Evolutionary conservation across 2,113 vertebrate genomes (phyloP), one percentile per base, ranked within the genome.

Genomic region (Deroptyus accipitrinus): DNA sequence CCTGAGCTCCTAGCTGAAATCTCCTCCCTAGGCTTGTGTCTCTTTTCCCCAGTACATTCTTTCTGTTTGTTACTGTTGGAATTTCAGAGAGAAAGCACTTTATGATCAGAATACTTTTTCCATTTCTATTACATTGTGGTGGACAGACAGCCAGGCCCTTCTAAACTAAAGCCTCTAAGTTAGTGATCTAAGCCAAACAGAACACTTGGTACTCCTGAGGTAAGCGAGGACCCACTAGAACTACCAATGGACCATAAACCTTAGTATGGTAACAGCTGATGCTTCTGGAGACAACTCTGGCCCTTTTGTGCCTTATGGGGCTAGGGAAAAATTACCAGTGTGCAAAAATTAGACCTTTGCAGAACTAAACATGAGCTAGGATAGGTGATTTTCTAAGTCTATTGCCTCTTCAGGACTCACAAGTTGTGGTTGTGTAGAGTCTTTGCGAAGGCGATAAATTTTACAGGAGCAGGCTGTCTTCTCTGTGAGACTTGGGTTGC

Each of bases 1-100:
- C 17, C 10, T 0, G 0, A 49, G 10, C 7, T 4, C 10, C 31
- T 49, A 23, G 22, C 31, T 85, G 42, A 80, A 80, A 66, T 80
- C 35, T 46, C 80, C 22, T 86, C 49, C 19, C 37, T 66, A 82
- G 62, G 19, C 35, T 33, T 81, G 42, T 61, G 30, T 15, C 44
- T 83, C 46, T 61, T 95, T 73, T 54, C 19, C 7, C 4, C 35
- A 23, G 17, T 41, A n/a, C 0, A 1, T 63, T 87, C 27, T 44
- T 77, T 73, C 28, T 74, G 30, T 51, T 22, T 91, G 19, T 62
- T 82, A 10, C n/a, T 42, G 14, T 55, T 42, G 41, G 22, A 51
- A 83, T 68, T 86, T 86, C 35, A 28, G 39, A 69, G 8, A 64
- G 49, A 68, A 67, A 48, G 15, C 13, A 18, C 55, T 83, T 67